A percentile compares a stretch with the other conserved stretches of the same genome.
These are phyloP conservation scores for Archivesica marissinica DNA, from an alignment of 1,140 invertebrate species.

Conservation along the genomic window DNA sequence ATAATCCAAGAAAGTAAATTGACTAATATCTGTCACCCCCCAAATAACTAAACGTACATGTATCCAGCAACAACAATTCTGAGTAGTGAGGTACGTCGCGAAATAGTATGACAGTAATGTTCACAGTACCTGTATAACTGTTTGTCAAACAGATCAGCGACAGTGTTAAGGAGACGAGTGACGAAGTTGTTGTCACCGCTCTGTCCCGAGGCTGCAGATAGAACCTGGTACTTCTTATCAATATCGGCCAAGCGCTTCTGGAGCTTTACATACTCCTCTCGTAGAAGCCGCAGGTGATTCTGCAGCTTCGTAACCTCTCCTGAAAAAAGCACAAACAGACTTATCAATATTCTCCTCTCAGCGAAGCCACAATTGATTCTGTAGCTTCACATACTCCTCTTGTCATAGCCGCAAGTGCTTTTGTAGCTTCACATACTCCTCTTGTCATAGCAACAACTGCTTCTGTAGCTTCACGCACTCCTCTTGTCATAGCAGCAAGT, in stretches of 20 bases:
- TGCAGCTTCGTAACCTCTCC: slow-evolving; percentile 88
- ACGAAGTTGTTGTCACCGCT: slow-evolving; percentile 91
- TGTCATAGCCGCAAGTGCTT: too few relatives aligned
- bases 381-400: slow-evolving; percentile 96
- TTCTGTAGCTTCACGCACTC: too few relatives aligned
- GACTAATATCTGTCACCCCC: too few relatives aligned
- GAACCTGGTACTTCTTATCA: slow-evolving; percentile 92
- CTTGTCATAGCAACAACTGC: too few relatives aligned
- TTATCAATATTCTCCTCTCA: too few relatives aligned
- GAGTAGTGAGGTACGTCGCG: too few relatives aligned
- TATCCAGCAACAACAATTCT: too few relatives aligned
- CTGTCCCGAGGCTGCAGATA: slow-evolving; percentile 87
- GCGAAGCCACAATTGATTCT: slow-evolving; percentile 90
- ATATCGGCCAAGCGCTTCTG: slow-evolving; percentile 92
- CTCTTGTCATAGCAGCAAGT: too few relatives aligned
- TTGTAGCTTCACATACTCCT: too few relatives aligned
- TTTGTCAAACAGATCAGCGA: slow-evolving; percentile 91
- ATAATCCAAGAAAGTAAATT: too few relatives aligned
- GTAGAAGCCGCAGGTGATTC: slow-evolving; percentile 92
- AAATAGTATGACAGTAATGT: too few relatives aligned
- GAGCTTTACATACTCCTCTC: slow-evolving; percentile 96
- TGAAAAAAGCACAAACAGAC: slow-evolving; percentile 15
- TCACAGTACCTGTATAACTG: slow-evolving; percentile 91
- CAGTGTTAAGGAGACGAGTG: slow-evolving; percentile 90
- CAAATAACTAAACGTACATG: too few relatives aligned